Evolutionary conservation across 2,113 vertebrate species (phyloP).

Genomic region (Promerops cafer): DNA sequence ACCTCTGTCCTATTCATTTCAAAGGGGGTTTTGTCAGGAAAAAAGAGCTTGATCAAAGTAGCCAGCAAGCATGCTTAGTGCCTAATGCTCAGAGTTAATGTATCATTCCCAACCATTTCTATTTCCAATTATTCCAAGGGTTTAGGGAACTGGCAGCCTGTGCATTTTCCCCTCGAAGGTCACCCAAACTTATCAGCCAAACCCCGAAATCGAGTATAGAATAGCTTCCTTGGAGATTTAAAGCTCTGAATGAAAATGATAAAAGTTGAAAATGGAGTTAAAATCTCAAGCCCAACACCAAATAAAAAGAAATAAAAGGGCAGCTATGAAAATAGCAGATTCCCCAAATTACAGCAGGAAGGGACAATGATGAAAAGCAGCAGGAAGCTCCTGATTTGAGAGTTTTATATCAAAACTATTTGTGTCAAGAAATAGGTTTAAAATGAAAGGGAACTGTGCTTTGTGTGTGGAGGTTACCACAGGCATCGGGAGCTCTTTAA

Average conservation of each 20-base stretch:
- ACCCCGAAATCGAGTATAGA: not conserved
- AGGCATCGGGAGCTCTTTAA: not conserved
- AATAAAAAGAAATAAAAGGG: not conserved
- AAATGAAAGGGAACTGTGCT: not conserved
- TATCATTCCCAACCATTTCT: constrained; percentile 64
- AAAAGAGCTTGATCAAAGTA: constrained; percentile 69
- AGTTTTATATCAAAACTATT: not conserved
- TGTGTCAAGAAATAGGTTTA: not conserved
- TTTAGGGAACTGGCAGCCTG: constrained; percentile 19
- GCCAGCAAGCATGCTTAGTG: constrained; percentile 66
- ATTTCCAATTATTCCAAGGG: constrained; percentile 59
- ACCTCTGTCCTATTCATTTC: constrained; percentile 76
- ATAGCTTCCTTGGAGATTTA: not conserved
- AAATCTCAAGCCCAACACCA: not conserved
- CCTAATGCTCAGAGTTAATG: constrained; percentile 64
- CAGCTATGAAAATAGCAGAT: not conserved
- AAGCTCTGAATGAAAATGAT: not conserved
- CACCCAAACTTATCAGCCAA: not conserved
- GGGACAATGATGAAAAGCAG: not conserved
- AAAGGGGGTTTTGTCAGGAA: constrained; percentile 72
- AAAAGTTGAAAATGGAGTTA: not conserved
- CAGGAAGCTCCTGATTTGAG: not conserved
- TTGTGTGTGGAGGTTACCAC: not conserved
- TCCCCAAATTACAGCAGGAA: not conserved
- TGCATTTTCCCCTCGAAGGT: constrained; percentile 27